Evolutionary conservation across 1,140 invertebrate species (phyloP).

Genomic region (Steinernema feltiae): DNA sequence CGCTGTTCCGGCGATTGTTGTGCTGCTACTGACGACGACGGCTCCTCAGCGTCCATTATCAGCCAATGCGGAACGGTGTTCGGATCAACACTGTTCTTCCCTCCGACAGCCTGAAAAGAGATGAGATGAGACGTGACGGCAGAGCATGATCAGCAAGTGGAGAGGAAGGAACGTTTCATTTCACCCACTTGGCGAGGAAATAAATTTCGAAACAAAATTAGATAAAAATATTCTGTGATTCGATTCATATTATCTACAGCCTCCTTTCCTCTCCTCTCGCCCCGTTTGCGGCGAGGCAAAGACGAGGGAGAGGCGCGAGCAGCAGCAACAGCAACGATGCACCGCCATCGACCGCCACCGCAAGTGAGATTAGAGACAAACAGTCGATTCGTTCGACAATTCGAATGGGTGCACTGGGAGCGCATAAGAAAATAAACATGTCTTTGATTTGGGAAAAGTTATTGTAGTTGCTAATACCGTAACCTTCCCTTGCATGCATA

Average conservation of each 20-base stretch:
- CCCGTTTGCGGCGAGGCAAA: neutral
- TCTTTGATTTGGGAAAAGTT: neutral
- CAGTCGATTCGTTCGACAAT: constrained; percentile 7
- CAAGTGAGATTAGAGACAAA: constrained; percentile 10
- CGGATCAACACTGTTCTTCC: too few relatives aligned
- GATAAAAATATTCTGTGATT: neutral
- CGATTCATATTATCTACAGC: neutral
- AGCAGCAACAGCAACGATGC: neutral
- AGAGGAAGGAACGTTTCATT: neutral
- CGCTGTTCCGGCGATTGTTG: neutral
- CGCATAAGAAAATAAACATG: constrained; percentile 5
- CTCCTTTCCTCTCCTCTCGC: neutral
- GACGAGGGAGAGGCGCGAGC: constrained; percentile 7
- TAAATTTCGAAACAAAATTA: neutral
- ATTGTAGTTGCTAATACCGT: neutral
- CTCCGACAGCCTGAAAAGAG: neutral
- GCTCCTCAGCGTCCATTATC: constrained; percentile 12
- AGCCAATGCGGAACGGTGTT: neutral
- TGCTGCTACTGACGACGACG: neutral
- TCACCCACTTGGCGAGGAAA: neutral
- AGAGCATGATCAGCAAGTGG: neutral
- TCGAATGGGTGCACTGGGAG: neutral
- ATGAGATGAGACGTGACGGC: neutral
- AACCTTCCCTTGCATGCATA: neutral
- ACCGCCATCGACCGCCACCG: neutral